Base-by-base conservation (phyloP, 64 coral and sea anemone species). In the Dendrophyllia cribrosa region DNA sequence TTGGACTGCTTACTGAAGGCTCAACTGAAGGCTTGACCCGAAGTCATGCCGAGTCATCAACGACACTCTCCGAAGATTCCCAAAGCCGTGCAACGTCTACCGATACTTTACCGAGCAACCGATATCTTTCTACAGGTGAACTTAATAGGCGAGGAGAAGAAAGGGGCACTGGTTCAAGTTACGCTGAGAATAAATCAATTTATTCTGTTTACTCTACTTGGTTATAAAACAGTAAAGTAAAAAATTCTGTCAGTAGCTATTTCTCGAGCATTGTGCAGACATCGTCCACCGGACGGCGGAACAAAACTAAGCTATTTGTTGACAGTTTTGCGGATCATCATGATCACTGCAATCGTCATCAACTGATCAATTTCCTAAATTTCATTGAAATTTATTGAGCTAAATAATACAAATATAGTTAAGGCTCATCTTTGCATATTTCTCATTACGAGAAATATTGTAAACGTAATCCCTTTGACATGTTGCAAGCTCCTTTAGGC, bases 21-120 rank as follows among this genome's bases (percentile, higher is more conserved):
- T 22, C 10, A 56, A 5, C 74, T 55, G 74, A 11, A 3, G 50
- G 24, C 7, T 52, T 49, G 24, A 55, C 1, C 43, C 44, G 48
- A 77, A 77, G n/a, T n/a, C 19, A 77, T 55, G 48, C 20, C 2
- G 75, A 53, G 51, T 58, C 75, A 21, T 24, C 53, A 13, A n/a
- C 75, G 75, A 77, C 75, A 25, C 20, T 77, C 21, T 58, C 21
- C 75, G 75, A 77, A 53, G 75, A 77, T 77, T 53, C 75, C 4
- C 75, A 14, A 19, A 75, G 72, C 72, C 72, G n/a, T 12, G 20
- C 75, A 77, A 77, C 75, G 1, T 77, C 49, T 26, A 77, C n/a
- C n/a, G 49, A 77, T 55, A 77, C 75, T 3, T 77, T 77, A 77
- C 49, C 19, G 53, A 77, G 75, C 17, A 77, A 77, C 75, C 75